Conservation (phyloP, 1,140 invertebrate species). For the Spodoptera frugiperda region DNA sequence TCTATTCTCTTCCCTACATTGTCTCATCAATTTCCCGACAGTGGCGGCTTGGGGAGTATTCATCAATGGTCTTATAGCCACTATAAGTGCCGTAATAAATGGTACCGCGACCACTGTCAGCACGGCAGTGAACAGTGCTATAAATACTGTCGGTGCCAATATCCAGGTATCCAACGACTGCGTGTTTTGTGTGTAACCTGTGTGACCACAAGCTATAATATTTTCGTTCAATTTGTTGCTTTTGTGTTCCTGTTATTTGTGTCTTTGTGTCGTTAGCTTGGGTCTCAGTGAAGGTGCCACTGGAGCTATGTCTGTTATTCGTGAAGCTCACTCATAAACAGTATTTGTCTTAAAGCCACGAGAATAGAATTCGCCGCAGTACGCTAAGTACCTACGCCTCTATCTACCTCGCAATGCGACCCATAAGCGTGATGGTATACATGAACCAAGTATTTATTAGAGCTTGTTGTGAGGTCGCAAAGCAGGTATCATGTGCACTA, state of each 20-base stretch:
- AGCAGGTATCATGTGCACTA: too few relatives aligned
- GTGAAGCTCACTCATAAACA: not conserved
- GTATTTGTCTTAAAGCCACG: not conserved
- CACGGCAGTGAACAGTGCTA: constrained; percentile 72
- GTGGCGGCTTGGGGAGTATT: constrained; percentile 73
- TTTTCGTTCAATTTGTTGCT: not conserved
- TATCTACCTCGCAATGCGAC: not conserved
- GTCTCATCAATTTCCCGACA: constrained; percentile 52
- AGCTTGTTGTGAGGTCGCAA: too few relatives aligned
- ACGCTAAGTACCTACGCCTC: not conserved
- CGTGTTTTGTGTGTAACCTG: constrained; percentile 3
- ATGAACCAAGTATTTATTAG: too few relatives aligned
- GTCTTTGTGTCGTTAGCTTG: not conserved
- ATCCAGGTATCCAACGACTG: constrained; percentile 69
- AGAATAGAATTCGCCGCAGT: too few relatives aligned
- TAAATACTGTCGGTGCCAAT: constrained; percentile 77
- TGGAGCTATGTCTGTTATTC: too few relatives aligned
- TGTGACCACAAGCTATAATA: not conserved
- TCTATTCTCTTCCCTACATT: not conserved
- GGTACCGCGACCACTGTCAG: constrained; percentile 66
- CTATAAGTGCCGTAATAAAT: constrained; percentile 73
- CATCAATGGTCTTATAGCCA: constrained; percentile 73
- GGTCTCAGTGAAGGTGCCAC: too few relatives aligned
- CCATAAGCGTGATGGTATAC: not conserved
- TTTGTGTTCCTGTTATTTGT: not conserved